Base-by-base conservation (phyloP, 2,888 invertebrate species). In the Yponomeuta plumbellus region DNA sequence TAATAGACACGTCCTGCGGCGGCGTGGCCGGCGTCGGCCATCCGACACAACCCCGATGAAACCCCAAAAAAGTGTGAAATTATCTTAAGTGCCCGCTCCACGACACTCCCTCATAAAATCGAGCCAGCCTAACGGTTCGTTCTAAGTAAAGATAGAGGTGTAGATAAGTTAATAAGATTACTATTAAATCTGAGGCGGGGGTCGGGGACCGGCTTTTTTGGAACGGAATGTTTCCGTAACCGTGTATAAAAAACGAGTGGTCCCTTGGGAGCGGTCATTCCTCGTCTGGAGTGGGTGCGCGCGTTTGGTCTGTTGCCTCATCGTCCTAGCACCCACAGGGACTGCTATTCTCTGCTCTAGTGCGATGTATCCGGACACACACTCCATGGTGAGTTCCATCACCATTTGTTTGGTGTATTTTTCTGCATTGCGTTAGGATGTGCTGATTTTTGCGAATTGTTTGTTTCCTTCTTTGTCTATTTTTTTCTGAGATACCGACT, bases 121-220 rank as follows among this genome's bases (percentile, higher is more conserved):
- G 81, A 78, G 75, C 80, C 84, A 82, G 84, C 83, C 80, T 88
- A 89, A 89, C 87, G 86, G 88, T 87, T 85, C 81, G 81, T 85
- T 86, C 84, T 86, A 86, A 88, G 88, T 89, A 86, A 88, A 88
- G 88, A 88, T 88, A 86, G 84, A 85, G 84, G 85, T 85, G 83
- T 83, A 88, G 88, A 89, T 89, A 89, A 86, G 87, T 88, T 88
- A 88, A 91, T 90, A 89, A 88, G 88, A 87, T 88, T 89, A 88
- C 87, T 88, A 87, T 88, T 88, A 88, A 85, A 85, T 83, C 81
- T 52, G 44, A 17, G 44, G 44, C 44, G 44, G 84, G 83, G 85
- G 81, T 84, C 85, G 83, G 81, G 74, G 86, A 88, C 88, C 88
- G 88, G 88, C 80, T 88, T 85, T 86, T 63, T 86, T 84, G 79